Evolutionary conservation across 92 coral and sea anemone genomes (phyloP), one percentile per base, ranked within the genome.

Genomic region (Bergia puertoricense): DNA sequence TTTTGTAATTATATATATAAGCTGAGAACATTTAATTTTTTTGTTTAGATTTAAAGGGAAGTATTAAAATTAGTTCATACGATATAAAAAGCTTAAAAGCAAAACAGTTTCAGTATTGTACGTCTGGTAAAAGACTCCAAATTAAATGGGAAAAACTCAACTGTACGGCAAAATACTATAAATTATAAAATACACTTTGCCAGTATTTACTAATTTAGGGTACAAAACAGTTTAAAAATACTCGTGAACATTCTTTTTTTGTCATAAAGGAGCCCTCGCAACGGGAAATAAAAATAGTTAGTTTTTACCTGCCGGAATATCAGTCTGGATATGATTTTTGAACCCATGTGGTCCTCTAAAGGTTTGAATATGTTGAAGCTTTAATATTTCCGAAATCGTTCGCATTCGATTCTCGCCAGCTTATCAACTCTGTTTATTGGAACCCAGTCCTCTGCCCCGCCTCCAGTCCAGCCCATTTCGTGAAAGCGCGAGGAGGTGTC

Each of bases 291-390:
- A 10, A 76, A 10, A 4, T 4, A 68, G 30, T 9, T 20, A 5
- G n/a, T 54, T 15, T 40, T 72, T 76, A 96, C 98, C 96, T 96
- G 98, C 18, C 98, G 90, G 65, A 96, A 96, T 11, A 96, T 91
- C 11, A 92, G 89, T 82, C 96, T 92, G 41, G 98, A 88, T 44
- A 86, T 81, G 81, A 80, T 84, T 84, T 84, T 51, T 30, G 37
- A 41, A 82, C 54, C 51, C 39, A 16, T 20, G 23, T 14, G 18
- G 39, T 77, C 40, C 74, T 87, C 37, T 59, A 44, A 81, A 85
- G 71, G 16, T 54, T 51, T 10, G 57, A 51, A 51, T 8, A 13
- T 10, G 74, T 68, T 68, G 4, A 56, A n/a, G 45, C 40, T 22
- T 2, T 8, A 78, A 15, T 1, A 14, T 62, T 51, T 10, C 9